phyloP scores from a whole-genome alignment of 2,113 vertebrate species.

The Lophochroa leadbeateri region DNA sequence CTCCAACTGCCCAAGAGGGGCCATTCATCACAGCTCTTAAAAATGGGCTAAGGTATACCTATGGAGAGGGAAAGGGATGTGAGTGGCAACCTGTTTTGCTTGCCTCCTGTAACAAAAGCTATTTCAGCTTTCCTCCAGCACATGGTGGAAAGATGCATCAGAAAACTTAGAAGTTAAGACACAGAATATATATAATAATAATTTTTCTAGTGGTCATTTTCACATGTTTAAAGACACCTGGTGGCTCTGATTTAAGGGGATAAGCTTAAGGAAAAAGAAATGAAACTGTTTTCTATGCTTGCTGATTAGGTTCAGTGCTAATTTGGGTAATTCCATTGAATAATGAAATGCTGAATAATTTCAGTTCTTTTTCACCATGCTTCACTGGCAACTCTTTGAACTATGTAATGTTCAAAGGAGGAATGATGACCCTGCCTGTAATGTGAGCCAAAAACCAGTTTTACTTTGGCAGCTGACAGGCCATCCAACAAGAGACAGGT shows the following conservation, averaged over 20 bases:
- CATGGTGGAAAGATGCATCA: accelerated
- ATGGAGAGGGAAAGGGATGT: neutral
- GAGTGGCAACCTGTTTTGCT: neutral
- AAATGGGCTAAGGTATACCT: neutral
- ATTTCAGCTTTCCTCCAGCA: neutral
- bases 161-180: neutral
- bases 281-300: neutral
- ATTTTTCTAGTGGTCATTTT: neutral
- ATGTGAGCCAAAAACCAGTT: neutral
- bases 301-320: neutral
- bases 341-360: neutral
- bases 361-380: neutral
- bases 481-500: neutral
- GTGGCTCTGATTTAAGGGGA: neutral
- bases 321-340: neutral
- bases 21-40: neutral
- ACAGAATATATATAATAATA: neutral
- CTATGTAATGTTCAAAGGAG: neutral
- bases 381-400: neutral
- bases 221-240: neutral
- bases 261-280: neutral
- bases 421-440: neutral
- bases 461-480: neutral
- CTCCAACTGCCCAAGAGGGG: neutral
- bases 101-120: neutral